Evolutionary conservation across 2,113 vertebrate species (phyloP).

Genomic region (Apodemus speciosus): DNA sequence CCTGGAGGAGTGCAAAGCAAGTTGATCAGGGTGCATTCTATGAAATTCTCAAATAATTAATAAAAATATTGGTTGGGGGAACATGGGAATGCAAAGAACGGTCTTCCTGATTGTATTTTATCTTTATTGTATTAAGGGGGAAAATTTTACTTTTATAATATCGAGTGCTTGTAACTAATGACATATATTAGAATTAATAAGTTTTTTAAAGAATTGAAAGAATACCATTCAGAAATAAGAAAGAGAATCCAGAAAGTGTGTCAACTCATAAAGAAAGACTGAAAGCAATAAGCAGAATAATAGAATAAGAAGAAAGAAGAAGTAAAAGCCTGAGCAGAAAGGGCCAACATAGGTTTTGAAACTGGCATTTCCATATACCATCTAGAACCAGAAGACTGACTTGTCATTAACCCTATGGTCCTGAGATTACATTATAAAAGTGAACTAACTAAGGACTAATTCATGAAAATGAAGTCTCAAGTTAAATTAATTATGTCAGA

Average conservation of each 20-base stretch:
- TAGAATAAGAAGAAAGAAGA: not conserved
- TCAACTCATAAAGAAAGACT: not conserved
- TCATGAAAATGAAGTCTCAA: not conserved
- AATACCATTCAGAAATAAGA: not conserved
- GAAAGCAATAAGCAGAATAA: not conserved
- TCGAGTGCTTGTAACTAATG: not conserved
- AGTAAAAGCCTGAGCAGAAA: not conserved
- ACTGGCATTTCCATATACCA: not conserved
- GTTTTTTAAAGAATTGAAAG: not conserved
- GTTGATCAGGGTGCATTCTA: not conserved
- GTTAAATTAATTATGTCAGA: not conserved
- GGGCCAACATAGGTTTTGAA: not conserved
- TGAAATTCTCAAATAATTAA: not conserved
- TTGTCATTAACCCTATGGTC: not conserved
- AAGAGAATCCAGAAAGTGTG: not conserved
- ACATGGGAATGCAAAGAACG: not conserved
- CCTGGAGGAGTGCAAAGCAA: not conserved
- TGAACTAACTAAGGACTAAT: not conserved
- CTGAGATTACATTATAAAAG: not conserved
- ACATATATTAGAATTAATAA: not conserved
- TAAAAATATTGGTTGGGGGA: not conserved
- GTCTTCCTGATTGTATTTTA: constrained; percentile 3
- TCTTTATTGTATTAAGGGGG: not conserved
- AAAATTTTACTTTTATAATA: not conserved
- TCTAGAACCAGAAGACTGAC: not conserved